Conservation (phyloP, 2,113 vertebrate species). For the Cyprinodon brontotheroides region DNA sequence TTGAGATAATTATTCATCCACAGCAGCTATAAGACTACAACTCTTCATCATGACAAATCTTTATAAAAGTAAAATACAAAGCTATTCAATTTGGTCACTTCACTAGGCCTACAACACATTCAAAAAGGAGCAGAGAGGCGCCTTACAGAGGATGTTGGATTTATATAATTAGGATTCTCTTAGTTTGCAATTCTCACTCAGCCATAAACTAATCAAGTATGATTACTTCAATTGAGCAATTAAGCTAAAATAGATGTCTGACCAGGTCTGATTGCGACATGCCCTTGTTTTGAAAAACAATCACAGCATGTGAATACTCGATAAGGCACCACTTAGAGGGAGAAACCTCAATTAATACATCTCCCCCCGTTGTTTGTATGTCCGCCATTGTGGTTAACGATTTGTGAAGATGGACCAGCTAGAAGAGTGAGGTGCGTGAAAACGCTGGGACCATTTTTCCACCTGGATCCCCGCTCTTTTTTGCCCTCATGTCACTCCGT, state of each 20-base stretch:
- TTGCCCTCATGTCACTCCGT: too few relatives aligned
- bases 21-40: not conserved
- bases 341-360: slow-evolving; percentile 19
- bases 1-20: not conserved
- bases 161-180: slow-evolving; percentile 42
- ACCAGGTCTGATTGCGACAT: slow-evolving; percentile 39
- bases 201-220: slow-evolving; percentile 48
- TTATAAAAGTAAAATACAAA: too few relatives aligned
- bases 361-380: too few relatives aligned
- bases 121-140: slow-evolving; percentile 2
- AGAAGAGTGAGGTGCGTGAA: too few relatives aligned
- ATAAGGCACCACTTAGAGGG: slow-evolving; percentile 1
- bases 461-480: too few relatives aligned
- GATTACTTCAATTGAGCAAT: slow-evolving; percentile 64
- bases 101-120: too few relatives aligned
- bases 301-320: not conserved
- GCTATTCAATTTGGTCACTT: too few relatives aligned
- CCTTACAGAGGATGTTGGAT: slow-evolving; percentile 21
- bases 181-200: slow-evolving; percentile 34
- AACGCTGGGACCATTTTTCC: too few relatives aligned
- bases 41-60: too few relatives aligned
- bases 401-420: too few relatives aligned
- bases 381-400: too few relatives aligned
- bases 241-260: slow-evolving; percentile 34
- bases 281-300: slow-evolving; percentile 39